Percentiles rank a stretch among this genome's conserved stretches.
Conservation (phyloP, 2,113 vertebrate genomes). For the Azemiops feae region DNA sequence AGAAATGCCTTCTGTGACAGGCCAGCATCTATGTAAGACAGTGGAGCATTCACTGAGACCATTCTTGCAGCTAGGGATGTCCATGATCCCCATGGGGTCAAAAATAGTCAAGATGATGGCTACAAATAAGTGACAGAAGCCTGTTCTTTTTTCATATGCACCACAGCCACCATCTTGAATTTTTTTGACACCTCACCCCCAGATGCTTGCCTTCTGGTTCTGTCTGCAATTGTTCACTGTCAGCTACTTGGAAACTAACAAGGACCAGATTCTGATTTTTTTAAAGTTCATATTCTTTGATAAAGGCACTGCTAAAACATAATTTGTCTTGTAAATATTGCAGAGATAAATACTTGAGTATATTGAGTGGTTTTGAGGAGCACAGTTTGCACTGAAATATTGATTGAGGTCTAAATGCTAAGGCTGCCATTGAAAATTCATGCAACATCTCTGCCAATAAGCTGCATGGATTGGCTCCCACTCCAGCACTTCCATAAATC, state of each 20-base stretch:
- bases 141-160: neutral
- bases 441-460: neutral
- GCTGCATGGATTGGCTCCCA: neutral
- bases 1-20: neutral
- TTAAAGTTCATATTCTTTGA: neutral
- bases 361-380: neutral
- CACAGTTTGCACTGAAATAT: neutral
- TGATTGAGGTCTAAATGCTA: slow-evolving; percentile 1
- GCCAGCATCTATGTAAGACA: neutral
- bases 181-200: neutral
- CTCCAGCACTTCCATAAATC: neutral
- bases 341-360: neutral
- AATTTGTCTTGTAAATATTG: neutral
- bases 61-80: neutral
- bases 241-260: neutral
- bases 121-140: neutral
- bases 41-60: neutral
- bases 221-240: neutral
- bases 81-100: neutral
- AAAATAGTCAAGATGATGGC: neutral
- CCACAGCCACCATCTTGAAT: neutral
- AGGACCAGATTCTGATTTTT: neutral
- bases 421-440: neutral
- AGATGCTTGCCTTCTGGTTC: neutral
- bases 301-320: neutral